Conservation (phyloP, 2,113 vertebrate genomes). For the rat (Rattus norvegicus) region GRCr8 NC_086029.1:47480001-47480500, state of each 20-base stretch:
- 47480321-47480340: neutral
- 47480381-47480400: neutral
- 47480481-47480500: neutral
- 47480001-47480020: neutral
- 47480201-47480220: neutral
- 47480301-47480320: neutral
- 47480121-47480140: neutral
- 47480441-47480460: neutral
- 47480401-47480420: neutral
- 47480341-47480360: neutral
- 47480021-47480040: neutral
- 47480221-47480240: neutral
- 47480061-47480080: neutral
- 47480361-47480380: neutral
- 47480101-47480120: no score
- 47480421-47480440: neutral
- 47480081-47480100: no score
- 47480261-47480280: neutral
- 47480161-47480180: accelerated
- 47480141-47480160: accelerated
- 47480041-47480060: neutral
- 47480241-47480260: neutral
- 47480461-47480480: neutral
- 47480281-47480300: neutral
- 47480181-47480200: neutral